phyloP scores from a whole-genome alignment of 2,797 vertebrate genomes.

The Rhyacichthys aspro region DNA sequence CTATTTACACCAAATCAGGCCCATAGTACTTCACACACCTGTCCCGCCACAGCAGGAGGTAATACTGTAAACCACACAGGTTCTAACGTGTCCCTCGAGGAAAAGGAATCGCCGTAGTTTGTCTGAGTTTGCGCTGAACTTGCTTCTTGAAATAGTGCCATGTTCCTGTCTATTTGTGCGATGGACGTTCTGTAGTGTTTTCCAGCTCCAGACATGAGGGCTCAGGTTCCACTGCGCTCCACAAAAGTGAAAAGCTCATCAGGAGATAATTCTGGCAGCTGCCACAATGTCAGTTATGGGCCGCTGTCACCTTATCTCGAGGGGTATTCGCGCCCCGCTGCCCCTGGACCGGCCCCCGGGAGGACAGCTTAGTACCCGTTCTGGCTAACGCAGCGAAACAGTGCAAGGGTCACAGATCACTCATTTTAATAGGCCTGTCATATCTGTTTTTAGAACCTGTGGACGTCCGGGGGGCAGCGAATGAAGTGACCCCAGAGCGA shows the following conservation, averaged over 20 bases:
- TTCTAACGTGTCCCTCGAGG: too few species aligned
- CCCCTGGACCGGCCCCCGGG: slow-evolving; percentile 63
- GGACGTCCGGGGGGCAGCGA: slow-evolving; percentile 66
- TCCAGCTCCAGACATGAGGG: slow-evolving; percentile 51
- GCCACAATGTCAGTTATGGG: slow-evolving; percentile 78
- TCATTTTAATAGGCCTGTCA: slow-evolving; percentile 85
- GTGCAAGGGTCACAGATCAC: slow-evolving; percentile 74
- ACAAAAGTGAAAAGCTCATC: slow-evolving; percentile 72
- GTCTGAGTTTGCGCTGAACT: too few species aligned
- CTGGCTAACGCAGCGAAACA: slow-evolving; percentile 56
- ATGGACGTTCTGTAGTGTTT: slow-evolving; percentile 18
- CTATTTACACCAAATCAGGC: too few species aligned
- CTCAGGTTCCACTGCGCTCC: slow-evolving; percentile 62
- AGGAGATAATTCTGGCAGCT: slow-evolving; percentile 79
- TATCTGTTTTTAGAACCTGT: slow-evolving; percentile 82
- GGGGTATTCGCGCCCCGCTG: slow-evolving; percentile 59
- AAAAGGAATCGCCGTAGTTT: too few species aligned
- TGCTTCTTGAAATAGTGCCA: too few species aligned
- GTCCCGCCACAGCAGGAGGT: too few species aligned
- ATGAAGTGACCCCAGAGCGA: slow-evolving; percentile 77
- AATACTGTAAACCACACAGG: too few species aligned
- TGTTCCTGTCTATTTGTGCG: slow-evolving; percentile 12
- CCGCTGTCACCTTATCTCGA: slow-evolving; percentile 76
- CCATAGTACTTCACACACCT: too few species aligned
- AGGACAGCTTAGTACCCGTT: slow-evolving; percentile 71